phyloP scores from a whole-genome alignment of 2,797 vertebrate species.

The Esox lucius region DNA sequence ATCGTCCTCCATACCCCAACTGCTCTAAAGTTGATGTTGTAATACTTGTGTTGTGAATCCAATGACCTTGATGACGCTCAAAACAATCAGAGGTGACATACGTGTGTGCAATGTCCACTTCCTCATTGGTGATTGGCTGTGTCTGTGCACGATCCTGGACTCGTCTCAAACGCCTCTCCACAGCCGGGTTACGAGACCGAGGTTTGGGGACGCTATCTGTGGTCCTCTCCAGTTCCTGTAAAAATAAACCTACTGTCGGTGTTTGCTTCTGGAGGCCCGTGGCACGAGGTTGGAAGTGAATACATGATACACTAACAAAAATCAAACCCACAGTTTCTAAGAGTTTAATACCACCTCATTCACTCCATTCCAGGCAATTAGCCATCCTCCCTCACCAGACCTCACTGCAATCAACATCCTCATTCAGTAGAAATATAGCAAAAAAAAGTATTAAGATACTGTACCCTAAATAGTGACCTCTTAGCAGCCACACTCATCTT shows the following conservation, averaged over 20 bases:
- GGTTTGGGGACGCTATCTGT: conserved; percentile 85
- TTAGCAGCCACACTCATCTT: conserved; percentile 98
- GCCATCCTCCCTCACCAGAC: too few relatives aligned
- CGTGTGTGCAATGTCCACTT: conserved; percentile 90
- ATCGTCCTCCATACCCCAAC: background rate
- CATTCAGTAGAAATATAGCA: too few relatives aligned
- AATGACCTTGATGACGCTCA: background rate
- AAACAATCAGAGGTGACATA: conserved; percentile 54
- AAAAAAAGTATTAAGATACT: background rate
- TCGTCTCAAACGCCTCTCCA: conserved; percentile 87
- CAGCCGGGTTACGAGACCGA: conserved; percentile 81
- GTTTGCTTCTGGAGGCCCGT: background rate
- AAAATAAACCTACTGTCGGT: background rate
- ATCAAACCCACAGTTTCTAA: too few relatives aligned
- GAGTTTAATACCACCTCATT: too few relatives aligned
- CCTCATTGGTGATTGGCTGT: conserved; percentile 88
- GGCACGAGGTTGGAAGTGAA: too few relatives aligned
- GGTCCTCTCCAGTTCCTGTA: conserved; percentile 91
- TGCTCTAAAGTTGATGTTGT: background rate
- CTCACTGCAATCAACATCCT: too few relatives aligned
- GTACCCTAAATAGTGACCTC: conserved; percentile 95
- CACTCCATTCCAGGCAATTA: too few relatives aligned
- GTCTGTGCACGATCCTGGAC: conserved; percentile 91
- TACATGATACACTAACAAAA: too few relatives aligned
- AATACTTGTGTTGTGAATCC: background rate